phyloP scores from a whole-genome alignment of 2,888 invertebrate genomes.

The Acronicta alni region DNA sequence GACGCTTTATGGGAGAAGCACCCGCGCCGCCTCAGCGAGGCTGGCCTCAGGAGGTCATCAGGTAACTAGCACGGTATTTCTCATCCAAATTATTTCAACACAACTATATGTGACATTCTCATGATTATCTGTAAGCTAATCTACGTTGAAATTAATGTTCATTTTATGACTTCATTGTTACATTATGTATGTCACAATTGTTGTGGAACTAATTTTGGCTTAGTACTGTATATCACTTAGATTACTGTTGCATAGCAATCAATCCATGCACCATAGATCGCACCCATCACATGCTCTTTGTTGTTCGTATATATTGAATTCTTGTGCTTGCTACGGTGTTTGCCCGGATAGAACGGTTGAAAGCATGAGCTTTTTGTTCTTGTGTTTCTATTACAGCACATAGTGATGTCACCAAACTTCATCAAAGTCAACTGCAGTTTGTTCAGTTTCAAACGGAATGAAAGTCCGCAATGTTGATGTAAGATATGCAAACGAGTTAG shows the following conservation, averaged over 20 bases:
- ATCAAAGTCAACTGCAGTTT: conserved; percentile 87
- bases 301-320: conserved; percentile 57
- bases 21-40: conserved; percentile 93
- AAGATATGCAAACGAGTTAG: conserved; percentile 79
- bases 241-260: conserved; percentile 34
- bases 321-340: conserved; percentile 65
- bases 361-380: conserved; percentile 68
- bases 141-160: conserved; percentile 30
- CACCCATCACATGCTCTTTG: conserved; percentile 64
- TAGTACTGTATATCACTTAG: conserved; percentile 57
- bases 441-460: conserved; percentile 69
- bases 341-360: conserved; percentile 62
- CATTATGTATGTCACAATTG: conserved; percentile 34
- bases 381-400: conserved; percentile 57
- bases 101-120: conserved; percentile 47
- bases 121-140: conserved; percentile 41
- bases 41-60: conserved; percentile 93
- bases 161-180: conserved; percentile 26
- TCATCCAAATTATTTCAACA: conserved; percentile 51
- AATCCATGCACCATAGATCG: conserved; percentile 60
- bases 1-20: conserved; percentile 93
- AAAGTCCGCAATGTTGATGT: conserved; percentile 74
- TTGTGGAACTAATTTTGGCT: conserved; percentile 49
- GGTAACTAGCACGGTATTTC: conserved; percentile 86
- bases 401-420: conserved; percentile 68